phyloP scores from a whole-genome alignment of 2,113 vertebrate genomes.

The Limanda limanda region DNA sequence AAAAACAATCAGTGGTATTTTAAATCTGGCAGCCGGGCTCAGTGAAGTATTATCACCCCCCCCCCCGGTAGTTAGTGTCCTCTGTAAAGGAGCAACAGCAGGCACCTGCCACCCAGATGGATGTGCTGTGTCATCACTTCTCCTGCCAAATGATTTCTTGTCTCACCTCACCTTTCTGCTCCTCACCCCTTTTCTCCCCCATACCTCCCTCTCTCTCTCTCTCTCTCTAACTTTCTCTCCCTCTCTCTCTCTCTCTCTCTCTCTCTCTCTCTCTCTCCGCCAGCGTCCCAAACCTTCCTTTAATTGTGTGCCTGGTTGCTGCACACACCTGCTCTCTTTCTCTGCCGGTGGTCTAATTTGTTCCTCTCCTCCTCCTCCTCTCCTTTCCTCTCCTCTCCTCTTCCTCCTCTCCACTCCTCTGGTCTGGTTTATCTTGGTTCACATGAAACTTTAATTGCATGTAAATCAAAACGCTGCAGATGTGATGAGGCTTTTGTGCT shows the following conservation, averaged over 20 bases:
- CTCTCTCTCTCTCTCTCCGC: conserved; percentile 13
- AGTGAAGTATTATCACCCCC: conserved; percentile 31
- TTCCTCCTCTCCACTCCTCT: conserved; percentile 3
- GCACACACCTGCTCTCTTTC: conserved; percentile 35
- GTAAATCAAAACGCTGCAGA: conserved; percentile 77
- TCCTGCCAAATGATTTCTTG: conserved; percentile 65
- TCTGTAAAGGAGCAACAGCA: conserved; percentile 71
- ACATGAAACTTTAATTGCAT: conserved; percentile 80
- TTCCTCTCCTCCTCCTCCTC: background rate
- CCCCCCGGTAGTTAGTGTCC: conserved; percentile 42
- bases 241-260: background rate
- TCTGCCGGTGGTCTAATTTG: background rate
- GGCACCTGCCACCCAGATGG: conserved; percentile 71
- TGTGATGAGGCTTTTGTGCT: conserved; percentile 76
- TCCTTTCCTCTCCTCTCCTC: background rate
- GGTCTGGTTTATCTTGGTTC: conserved; percentile 67
- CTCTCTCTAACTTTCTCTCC: background rate
- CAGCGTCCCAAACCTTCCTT: background rate
- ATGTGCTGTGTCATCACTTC: conserved; percentile 78
- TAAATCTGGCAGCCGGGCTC: conserved; percentile 5
- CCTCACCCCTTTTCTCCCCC: background rate
- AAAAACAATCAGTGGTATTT: conserved; percentile 18
- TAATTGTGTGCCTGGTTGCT: background rate
- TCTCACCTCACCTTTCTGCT: conserved; percentile 37
- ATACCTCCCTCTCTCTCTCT: background rate